Conservation (phyloP, 1,140 invertebrate genomes). For the Atta texana region DNA sequence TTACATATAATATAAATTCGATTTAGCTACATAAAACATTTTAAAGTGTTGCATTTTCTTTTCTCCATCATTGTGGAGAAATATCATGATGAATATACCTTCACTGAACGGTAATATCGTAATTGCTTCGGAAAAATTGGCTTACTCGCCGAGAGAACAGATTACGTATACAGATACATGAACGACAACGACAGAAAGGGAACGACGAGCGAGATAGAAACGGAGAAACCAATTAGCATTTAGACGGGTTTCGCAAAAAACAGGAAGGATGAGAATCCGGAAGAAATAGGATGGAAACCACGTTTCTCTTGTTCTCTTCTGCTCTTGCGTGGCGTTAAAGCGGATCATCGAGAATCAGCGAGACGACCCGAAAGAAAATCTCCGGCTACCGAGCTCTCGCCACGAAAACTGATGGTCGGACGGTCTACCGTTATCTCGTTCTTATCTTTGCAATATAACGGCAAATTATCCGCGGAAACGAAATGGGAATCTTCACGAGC, state of each 20-base stretch:
- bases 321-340: conserved; percentile 54
- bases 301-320: conserved; percentile 21
- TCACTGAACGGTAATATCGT: conserved; percentile 48
- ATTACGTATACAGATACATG: conserved; percentile 58
- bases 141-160: conserved; percentile 47
- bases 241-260: conserved; percentile 66
- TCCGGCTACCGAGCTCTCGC: conserved; percentile 20
- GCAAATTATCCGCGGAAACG: conserved; percentile 23
- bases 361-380: conserved; percentile 42
- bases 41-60: not conserved
- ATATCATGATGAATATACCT: not conserved
- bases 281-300: conserved; percentile 23
- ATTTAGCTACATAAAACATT: not conserved
- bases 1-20: not conserved
- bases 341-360: conserved; percentile 60
- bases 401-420: conserved; percentile 46
- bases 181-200: not conserved
- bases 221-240: conserved; percentile 72
- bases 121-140: conserved; percentile 60
- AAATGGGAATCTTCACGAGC: conserved; percentile 33
- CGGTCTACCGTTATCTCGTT: conserved; percentile 41
- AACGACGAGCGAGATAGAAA: conserved; percentile 31
- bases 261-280: conserved; percentile 29
- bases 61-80: not conserved
- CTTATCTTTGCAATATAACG: conserved; percentile 23